Evolutionary conservation across 2,888 invertebrate genomes (phyloP).

Genomic region (Eristalis arbustorum): DNA sequence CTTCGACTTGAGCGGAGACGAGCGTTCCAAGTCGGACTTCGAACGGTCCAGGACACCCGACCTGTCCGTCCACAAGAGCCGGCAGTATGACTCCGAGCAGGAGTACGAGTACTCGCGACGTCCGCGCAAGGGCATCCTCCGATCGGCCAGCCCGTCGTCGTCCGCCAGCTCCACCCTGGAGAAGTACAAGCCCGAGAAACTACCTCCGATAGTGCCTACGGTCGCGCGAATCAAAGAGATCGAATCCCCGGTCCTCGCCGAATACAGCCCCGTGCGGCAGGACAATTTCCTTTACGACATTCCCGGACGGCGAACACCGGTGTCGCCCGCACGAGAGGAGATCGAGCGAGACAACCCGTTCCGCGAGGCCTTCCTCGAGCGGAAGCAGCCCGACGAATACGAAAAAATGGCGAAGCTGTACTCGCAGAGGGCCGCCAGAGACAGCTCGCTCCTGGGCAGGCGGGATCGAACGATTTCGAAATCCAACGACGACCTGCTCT

Average conservation of each 20-base stretch:
- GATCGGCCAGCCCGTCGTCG: constrained; percentile 78
- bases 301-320: constrained; percentile 72
- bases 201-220: constrained; percentile 75
- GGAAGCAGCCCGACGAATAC: constrained; percentile 75
- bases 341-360: constrained; percentile 80
- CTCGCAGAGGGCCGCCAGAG: constrained; percentile 73
- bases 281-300: constrained; percentile 70
- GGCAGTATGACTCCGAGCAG: constrained; percentile 79
- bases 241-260: constrained; percentile 76
- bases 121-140: constrained; percentile 78
- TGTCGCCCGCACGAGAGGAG: constrained; percentile 73
- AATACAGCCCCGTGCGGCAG: constrained; percentile 71
- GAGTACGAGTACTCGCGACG: constrained; percentile 74
- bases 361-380: constrained; percentile 76
- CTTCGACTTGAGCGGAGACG: constrained; percentile 80
- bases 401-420: constrained; percentile 78
- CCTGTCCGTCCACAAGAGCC: constrained; percentile 62
- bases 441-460: constrained; percentile 76
- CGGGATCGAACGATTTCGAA: constrained; percentile 73
- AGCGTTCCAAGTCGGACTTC: constrained; percentile 78
- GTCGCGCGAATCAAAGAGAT: constrained; percentile 79
- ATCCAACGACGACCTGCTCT: constrained; percentile 76
- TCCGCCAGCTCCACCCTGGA: constrained; percentile 77
- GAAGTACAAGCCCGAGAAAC: constrained; percentile 74
- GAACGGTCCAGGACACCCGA: constrained; percentile 76